Evolutionary conservation across 2,113 vertebrate genomes (phyloP).

Genomic region (Bostrychus sinensis): DNA sequence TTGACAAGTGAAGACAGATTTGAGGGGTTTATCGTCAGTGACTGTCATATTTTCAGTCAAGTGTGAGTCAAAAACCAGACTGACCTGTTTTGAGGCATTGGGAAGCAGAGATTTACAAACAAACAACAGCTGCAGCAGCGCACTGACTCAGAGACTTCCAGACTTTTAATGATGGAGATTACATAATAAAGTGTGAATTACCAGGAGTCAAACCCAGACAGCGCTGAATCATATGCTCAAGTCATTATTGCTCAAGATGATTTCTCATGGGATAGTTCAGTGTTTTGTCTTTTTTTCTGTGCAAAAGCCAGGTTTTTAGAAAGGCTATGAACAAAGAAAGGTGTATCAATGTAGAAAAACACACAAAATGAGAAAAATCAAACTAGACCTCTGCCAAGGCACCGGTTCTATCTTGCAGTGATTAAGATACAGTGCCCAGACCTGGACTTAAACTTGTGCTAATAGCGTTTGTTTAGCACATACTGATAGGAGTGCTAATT

Average conservation of each 20-base stretch:
- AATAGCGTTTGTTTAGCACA: too few species aligned
- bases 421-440: too few species aligned
- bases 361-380: too few species aligned
- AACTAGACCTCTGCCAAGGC: too few species aligned
- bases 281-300: too few species aligned
- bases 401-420: too few species aligned
- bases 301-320: too few species aligned
- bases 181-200: background rate
- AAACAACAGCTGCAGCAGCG: conserved; percentile 6
- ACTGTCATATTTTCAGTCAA: background rate
- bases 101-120: background rate
- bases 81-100: background rate
- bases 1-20: background rate
- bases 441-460: too few species aligned
- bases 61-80: conserved; percentile 1
- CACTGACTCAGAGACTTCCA: background rate
- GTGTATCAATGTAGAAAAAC: too few species aligned
- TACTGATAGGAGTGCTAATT: too few species aligned
- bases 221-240: background rate
- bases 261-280: background rate
- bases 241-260: background rate
- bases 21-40: background rate
- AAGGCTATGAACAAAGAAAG: too few species aligned
- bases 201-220: background rate
- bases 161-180: background rate